Evolutionary conservation across 2,888 invertebrate genomes (phyloP).

Genomic region (Morpho achilles): DNA sequence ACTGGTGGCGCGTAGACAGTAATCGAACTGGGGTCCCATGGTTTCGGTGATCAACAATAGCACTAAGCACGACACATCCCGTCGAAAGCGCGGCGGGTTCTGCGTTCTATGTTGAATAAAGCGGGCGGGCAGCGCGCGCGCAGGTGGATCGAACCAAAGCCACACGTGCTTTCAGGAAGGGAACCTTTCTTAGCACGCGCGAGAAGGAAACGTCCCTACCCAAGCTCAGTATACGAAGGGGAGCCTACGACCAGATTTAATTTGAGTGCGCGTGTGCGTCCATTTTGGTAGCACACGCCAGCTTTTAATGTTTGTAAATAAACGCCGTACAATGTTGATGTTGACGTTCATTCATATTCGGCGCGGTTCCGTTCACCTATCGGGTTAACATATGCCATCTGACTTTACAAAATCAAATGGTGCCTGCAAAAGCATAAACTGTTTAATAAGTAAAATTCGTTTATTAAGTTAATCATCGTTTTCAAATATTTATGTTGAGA

Average conservation of each 20-base stretch:
- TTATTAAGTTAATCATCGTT: too few relatives aligned
- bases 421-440: too few relatives aligned
- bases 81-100: conserved; percentile 60
- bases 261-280: conserved; percentile 52
- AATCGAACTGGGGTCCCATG: conserved; percentile 76
- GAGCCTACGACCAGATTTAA: conserved; percentile 50
- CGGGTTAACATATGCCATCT: conserved; percentile 15
- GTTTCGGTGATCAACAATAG: conserved; percentile 24
- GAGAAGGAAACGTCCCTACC: conserved; percentile 49
- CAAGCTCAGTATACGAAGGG: conserved; percentile 34
- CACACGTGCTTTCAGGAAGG: conserved; percentile 69
- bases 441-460: too few relatives aligned
- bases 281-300: conserved; percentile 51
- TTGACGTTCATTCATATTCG: conserved; percentile 58
- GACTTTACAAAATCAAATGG: not conserved
- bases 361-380: conserved; percentile 31
- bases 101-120: conserved; percentile 37
- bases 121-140: conserved; percentile 44
- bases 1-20: conserved; percentile 72
- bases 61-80: conserved; percentile 67
- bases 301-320: conserved; percentile 72
- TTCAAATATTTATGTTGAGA: too few relatives aligned
- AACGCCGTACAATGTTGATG: conserved; percentile 52
- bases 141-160: conserved; percentile 52
- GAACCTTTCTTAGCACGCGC: conserved; percentile 50